Base-by-base conservation (phyloP, 1,140 invertebrate genomes). In the Wasmannia auropunctata region DNA sequence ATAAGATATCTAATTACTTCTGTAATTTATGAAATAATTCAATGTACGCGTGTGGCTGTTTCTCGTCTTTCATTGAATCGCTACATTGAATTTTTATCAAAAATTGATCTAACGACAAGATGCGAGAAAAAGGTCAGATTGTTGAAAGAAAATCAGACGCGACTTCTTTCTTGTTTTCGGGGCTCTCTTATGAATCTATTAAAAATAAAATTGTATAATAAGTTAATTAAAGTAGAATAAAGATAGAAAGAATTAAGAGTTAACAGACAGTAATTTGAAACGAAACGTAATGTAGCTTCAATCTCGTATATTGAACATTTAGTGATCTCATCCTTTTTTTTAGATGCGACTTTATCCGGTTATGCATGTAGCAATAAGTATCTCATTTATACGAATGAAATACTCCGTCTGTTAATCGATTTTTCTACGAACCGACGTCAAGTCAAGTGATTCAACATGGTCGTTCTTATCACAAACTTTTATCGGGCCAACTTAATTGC, bases 401-500 rank as follows among this genome's bases (percentile, higher is more conserved):
- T 79, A 79, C 67, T 79, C 43, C 43, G 19, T 65, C 28, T 65
- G 76, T 14, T 79, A 69, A 69, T 54, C 43, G 16, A 80, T 51
- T 80, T 67, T 51, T 67, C 43, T 69, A 34, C 43, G 31, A 80
- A 80, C 16, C 43, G 28, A 19, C 43, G 62, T 5, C 46, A 69
- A 31, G 62, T 5, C 46, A 69, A 31, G 6, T 31, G 51, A 70
- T 54, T 70, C 43, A 54, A 54, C 46, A 51, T 37, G 46, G 43
- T 58, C 25, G 65, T 19, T n/a, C 56, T 77, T 63, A 65, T 77
- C 77, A 51, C 22, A 8, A 34, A 54, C 11, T 67, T 70, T 81
- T 70, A 81, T 70, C 60, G 43, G 31, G 16, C 77, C 63, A 67
- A 54, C 11, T 83, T 83, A 83, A 83, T 83, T 60, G 37, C 79